phyloP scores from a whole-genome alignment of 1,140 invertebrate species.

The Himalopsyche phryganea region DNA sequence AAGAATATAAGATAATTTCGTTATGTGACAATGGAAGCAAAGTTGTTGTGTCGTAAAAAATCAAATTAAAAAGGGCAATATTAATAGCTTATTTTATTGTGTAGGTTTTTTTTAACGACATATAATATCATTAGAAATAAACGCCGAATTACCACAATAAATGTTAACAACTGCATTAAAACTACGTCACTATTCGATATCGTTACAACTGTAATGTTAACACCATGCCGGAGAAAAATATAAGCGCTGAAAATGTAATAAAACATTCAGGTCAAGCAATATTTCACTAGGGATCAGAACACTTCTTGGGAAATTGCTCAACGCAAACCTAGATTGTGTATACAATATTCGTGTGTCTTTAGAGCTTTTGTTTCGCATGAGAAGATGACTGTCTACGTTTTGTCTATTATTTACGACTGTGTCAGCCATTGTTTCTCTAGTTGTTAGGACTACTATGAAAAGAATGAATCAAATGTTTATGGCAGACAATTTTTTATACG shows the following conservation, averaged over 20 bases:
- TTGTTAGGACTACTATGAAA: not conserved
- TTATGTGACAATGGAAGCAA: too few species aligned
- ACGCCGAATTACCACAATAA: too few species aligned
- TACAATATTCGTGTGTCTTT: slow-evolving; percentile 1
- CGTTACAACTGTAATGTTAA: not conserved
- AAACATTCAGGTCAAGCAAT: slow-evolving; percentile 25
- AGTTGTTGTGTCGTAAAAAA: too few species aligned
- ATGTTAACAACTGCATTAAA: not conserved
- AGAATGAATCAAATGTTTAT: slow-evolving; percentile 12
- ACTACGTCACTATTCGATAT: slow-evolving; percentile 18
- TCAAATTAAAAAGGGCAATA: too few species aligned
- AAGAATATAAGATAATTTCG: too few species aligned
- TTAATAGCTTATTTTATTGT: too few species aligned
- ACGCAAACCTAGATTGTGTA: not conserved
- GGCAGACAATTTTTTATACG: not conserved
- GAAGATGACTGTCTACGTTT: slow-evolving; percentile 14
- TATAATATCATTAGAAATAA: too few species aligned
- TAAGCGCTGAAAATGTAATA: slow-evolving; percentile 26
- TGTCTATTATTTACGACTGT: slow-evolving; percentile 21
- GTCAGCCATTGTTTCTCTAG: slow-evolving; percentile 8
- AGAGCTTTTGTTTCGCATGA: slow-evolving; percentile 1
- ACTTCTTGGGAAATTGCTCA: slow-evolving; percentile 16
- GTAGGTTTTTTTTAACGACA: too few species aligned
- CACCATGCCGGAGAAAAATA: not conserved
- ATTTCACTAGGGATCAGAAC: slow-evolving; percentile 24